Percentiles rank a stretch among this genome's conserved stretches.
These are phyloP conservation scores for Melinopterus prodromus DNA, from an alignment of 2,888 invertebrate genomes.

Conservation along the genomic window DNA sequence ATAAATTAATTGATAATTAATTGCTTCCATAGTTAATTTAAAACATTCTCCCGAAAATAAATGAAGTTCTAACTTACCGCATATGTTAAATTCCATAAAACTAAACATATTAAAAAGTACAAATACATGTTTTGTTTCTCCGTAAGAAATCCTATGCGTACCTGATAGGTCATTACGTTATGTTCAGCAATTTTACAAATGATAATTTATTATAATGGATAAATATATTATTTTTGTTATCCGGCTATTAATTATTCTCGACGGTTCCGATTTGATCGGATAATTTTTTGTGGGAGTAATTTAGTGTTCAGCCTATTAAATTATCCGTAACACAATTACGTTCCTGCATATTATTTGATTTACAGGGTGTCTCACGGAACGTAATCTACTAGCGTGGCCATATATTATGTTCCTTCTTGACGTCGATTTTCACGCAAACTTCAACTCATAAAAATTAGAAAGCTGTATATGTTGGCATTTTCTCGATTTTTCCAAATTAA, in stretches of 20 bases:
- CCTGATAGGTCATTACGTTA: not conserved
- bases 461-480: too few species aligned
- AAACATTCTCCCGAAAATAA: too few species aligned
- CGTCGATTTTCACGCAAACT: too few species aligned
- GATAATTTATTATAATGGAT: not conserved
- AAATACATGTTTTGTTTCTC: not conserved
- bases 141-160: not conserved
- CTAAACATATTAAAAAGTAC: not conserved
- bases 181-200: not conserved
- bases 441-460: too few species aligned
- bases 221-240: not conserved
- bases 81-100: not conserved
- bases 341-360: not conserved
- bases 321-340: not conserved
- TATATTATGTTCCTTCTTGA: too few species aligned
- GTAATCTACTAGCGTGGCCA: too few species aligned
- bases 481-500: too few species aligned
- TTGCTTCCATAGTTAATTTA: not conserved
- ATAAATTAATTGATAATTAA: not conserved
- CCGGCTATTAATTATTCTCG: not conserved
- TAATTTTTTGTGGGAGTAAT: not conserved
- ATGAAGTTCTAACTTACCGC: not conserved
- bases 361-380: not conserved
- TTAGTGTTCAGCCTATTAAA: not conserved
- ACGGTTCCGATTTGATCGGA: not conserved